Percentiles rank a stretch among this genome's conserved stretches.
These are phyloP conservation scores for Bombylius discolor DNA, from an alignment of 2,888 invertebrate species.

Conservation along the genomic window DNA sequence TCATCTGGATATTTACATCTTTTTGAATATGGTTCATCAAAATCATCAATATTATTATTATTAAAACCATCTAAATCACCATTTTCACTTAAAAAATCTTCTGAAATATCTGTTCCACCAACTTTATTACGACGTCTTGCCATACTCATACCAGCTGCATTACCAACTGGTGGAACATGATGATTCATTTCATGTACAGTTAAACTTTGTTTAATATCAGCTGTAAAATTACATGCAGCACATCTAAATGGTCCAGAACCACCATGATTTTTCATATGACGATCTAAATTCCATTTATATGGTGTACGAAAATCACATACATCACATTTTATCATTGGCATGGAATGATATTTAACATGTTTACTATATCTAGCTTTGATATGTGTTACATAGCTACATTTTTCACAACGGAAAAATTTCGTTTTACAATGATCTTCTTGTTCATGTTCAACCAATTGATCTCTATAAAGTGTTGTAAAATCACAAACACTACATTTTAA, in stretches of 20 bases:
- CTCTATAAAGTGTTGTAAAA: constrained; percentile 50
- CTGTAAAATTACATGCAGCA: constrained; percentile 77
- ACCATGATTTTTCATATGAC: constrained; percentile 85
- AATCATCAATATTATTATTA: constrained; percentile 33
- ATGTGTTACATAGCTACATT: constrained; percentile 85
- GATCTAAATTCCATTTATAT: constrained; percentile 84
- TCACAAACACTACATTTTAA: constrained; percentile 54
- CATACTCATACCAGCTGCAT: constrained; percentile 41
- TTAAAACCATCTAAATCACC: constrained; percentile 10
- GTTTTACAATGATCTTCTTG: constrained; percentile 63
- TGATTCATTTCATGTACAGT: constrained; percentile 88
- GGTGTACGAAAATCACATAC: constrained; percentile 89
- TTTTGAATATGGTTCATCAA: constrained; percentile 28
- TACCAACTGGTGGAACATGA: constrained; percentile 68
- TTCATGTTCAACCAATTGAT: constrained; percentile 55
- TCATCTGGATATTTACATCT: constrained; percentile 28
- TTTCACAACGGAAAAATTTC: constrained; percentile 71
- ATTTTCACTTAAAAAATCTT: constrained; percentile 16
- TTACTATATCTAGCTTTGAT: constrained; percentile 81
- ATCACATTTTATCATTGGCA: constrained; percentile 89
- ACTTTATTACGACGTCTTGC: constrained; percentile 58
- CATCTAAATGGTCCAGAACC: constrained; percentile 76
- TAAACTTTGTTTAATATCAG: constrained; percentile 81
- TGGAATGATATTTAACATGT: constrained; percentile 85
- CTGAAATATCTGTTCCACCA: constrained; percentile 45